Conservation (phyloP, 1,140 invertebrate genomes). For the Neomicropteryx cornuta region DNA sequence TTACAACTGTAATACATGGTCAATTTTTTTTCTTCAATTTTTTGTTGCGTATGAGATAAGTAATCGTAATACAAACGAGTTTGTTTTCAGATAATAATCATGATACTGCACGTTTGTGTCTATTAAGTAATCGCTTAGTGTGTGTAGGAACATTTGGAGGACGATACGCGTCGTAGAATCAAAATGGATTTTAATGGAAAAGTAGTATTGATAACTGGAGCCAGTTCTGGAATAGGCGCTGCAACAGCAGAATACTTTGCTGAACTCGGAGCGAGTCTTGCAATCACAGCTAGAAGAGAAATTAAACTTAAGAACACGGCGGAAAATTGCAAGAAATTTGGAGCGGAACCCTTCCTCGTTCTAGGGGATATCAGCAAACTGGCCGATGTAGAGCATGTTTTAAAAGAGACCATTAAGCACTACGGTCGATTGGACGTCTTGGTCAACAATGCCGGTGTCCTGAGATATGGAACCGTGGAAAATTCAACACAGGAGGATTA, state of each 20-base stretch:
- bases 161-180: too few species aligned
- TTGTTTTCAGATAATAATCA: too few species aligned
- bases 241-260: slow-evolving; percentile 69
- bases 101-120: too few species aligned
- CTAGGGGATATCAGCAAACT: slow-evolving; percentile 63
- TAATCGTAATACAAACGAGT: too few species aligned
- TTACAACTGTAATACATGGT: too few species aligned
- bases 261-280: slow-evolving; percentile 56
- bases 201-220: slow-evolving; percentile 66
- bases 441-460: slow-evolving; percentile 81
- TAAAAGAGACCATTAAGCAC: slow-evolving; percentile 56
- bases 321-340: slow-evolving; percentile 27
- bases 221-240: slow-evolving; percentile 79
- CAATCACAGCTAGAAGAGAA: slow-evolving; percentile 63
- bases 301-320: slow-evolving; percentile 30
- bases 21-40: too few species aligned
- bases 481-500: slow-evolving; percentile 71
- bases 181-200: slow-evolving; percentile 54
- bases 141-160: too few species aligned
- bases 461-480: slow-evolving; percentile 74
- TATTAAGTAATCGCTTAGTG: too few species aligned
- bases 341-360: slow-evolving; percentile 24
- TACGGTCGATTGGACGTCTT: slow-evolving; percentile 66
- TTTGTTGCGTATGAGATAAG: too few species aligned
- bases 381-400: slow-evolving; percentile 56